Conservation (phyloP, 35 echinoderm and acorn worm genomes). For the Apostichopus californicus region DNA sequence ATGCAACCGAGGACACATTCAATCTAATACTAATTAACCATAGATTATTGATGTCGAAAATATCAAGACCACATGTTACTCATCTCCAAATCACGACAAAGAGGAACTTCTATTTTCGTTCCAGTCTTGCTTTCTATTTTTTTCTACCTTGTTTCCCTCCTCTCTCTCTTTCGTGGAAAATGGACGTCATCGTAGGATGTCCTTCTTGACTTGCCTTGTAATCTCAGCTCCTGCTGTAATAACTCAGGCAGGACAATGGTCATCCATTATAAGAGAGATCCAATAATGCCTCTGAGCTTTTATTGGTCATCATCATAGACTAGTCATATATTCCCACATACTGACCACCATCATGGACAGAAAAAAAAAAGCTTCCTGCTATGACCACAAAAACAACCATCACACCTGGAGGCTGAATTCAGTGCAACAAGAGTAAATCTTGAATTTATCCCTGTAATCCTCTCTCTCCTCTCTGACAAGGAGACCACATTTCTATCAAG, state of each 20-base stretch:
- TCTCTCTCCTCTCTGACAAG: background rate
- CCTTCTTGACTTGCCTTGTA: too few species aligned
- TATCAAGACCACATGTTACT: conserved; percentile 1
- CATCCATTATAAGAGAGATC: background rate
- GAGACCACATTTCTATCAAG: background rate
- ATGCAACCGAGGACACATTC: background rate
- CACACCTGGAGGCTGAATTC: background rate
- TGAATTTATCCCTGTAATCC: background rate
- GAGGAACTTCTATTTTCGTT: background rate
- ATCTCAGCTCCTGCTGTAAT: background rate
- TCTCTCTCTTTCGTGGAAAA: background rate
- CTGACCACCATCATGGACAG: background rate
- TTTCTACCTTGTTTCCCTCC: background rate
- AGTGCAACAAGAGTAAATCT: background rate
- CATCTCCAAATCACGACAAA: background rate
- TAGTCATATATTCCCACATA: background rate
- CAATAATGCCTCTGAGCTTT: background rate
- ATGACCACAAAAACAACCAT: background rate
- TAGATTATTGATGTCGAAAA: background rate
- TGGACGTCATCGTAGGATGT: too few species aligned
- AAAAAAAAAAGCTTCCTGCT: background rate
- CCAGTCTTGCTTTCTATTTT: background rate
- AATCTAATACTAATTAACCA: background rate
- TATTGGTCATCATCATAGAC: background rate
- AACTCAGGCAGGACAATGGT: background rate